phyloP scores from a whole-genome alignment of 2,888 invertebrate genomes.

The Disparrhopalites patrizii region DNA sequence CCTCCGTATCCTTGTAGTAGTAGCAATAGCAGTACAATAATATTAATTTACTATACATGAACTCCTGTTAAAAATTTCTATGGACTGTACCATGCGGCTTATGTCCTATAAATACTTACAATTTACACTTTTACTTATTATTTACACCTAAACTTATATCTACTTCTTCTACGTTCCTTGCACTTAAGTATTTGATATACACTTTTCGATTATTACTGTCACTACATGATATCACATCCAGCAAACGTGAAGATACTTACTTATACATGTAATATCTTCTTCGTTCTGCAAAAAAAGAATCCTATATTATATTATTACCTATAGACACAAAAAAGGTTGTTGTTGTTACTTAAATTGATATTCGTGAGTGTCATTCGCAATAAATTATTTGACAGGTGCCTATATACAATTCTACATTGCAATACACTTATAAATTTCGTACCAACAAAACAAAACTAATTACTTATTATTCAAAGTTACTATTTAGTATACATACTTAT shows the following conservation, averaged over 20 bases:
- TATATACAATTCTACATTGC: constrained; percentile 1
- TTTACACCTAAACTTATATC: too few relatives aligned
- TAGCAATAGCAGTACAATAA: too few relatives aligned
- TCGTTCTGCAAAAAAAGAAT: background rate
- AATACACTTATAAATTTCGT: background rate
- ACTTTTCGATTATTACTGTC: too few relatives aligned
- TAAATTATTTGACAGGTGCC: constrained; percentile 8
- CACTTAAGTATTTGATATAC: too few relatives aligned
- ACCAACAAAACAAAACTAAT: background rate
- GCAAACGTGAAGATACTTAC: background rate
- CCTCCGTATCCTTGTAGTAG: too few relatives aligned
- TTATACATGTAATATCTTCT: background rate
- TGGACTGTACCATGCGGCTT: too few relatives aligned
- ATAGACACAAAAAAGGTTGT: background rate
- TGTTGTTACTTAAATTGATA: background rate
- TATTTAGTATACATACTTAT: background rate
- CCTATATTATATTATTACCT: background rate
- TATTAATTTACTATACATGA: too few relatives aligned
- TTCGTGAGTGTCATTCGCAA: background rate
- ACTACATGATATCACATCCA: background rate
- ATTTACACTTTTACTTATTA: too few relatives aligned
- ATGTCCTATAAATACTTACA: too few relatives aligned
- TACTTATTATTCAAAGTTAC: too few relatives aligned
- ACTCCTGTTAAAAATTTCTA: too few relatives aligned
- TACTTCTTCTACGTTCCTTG: too few relatives aligned